Evolutionary conservation across 2,797 vertebrate species (phyloP).

Genomic region (Rhinophrynus dorsalis): DNA sequence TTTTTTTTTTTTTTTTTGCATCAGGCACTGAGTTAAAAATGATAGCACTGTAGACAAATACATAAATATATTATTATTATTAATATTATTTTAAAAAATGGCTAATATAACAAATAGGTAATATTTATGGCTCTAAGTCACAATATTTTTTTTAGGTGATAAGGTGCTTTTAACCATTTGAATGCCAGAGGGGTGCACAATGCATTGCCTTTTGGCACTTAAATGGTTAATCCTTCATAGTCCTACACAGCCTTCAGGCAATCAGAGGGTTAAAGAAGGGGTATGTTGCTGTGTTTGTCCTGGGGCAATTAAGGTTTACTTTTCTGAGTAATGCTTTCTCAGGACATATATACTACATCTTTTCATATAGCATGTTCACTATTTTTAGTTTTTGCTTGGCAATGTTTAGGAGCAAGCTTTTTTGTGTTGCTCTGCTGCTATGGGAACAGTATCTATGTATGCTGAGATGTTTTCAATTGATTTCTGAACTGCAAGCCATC

Average conservation of each 20-base stretch:
- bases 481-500: constrained; percentile 81
- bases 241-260: neutral
- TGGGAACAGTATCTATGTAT: constrained; percentile 91
- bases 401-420: constrained; percentile 79
- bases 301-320: too few relatives aligned
- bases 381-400: constrained; percentile 88
- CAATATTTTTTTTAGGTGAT: too few relatives aligned
- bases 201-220: neutral
- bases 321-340: neutral
- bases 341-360: constrained; percentile 50
- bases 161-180: too few relatives aligned
- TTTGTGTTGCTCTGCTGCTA: constrained; percentile 87
- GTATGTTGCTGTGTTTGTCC: neutral
- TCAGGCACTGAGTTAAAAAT: too few relatives aligned
- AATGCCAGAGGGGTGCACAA: too few relatives aligned
- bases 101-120: too few relatives aligned
- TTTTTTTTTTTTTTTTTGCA: too few relatives aligned
- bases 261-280: neutral
- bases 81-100: too few relatives aligned
- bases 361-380: constrained; percentile 70
- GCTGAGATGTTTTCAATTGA: constrained; percentile 89
- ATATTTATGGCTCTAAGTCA: too few relatives aligned
- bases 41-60: too few relatives aligned
- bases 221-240: neutral
- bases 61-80: too few relatives aligned